Evolutionary conservation across 1,140 invertebrate species (phyloP), one percentile per base, ranked within the genome.

Genomic region (Nephotettix cincticeps): DNA sequence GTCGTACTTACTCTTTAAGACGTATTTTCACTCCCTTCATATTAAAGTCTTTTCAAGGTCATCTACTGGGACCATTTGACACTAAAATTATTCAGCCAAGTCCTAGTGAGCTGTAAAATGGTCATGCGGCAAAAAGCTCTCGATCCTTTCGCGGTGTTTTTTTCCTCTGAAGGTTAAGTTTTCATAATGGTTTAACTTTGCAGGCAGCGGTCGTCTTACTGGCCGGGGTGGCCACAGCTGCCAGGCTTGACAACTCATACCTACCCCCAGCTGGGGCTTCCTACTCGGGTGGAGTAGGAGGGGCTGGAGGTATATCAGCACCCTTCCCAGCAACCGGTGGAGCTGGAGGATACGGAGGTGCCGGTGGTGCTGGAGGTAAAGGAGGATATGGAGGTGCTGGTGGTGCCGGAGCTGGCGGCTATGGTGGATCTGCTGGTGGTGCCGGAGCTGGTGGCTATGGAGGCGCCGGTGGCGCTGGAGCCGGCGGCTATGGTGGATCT

Each of bases 231-330:
- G 64, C 72, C n/a, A 21, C 68, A 28, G 68, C 66, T 27, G 83
- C 84, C 70, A 83, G 86, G 69, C 78, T 89, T 71, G 88, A 89
- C 71, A 86, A 85, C 75, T 84, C 82, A 14, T 89, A 89, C 76
- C 81, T 89, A 14, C 88, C 88, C 14, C 88, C 87, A 1, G 77
- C 83, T 40, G 82, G 80, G 64, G 87, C 86, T 14, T 81, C 65
- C 13, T 63, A 30, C 11, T 45, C 74, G 1, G 70, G 72, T 36
- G 74, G 74, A 1, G 69, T 17, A n/a, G 56, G 51, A 17, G 69
- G 43, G 11, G 56, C 19, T 21, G 67, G 71, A 51, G 67, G 40
- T 3, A 69, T 69, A 14, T 43, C 71, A 14, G 54, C 71, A 4
- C 58, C 63, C 17, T 71, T 71, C 21, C 66, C 65, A 30, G 66